Conservation (phyloP, 1,140 invertebrate genomes). For the Galleria mellonella region DNA sequence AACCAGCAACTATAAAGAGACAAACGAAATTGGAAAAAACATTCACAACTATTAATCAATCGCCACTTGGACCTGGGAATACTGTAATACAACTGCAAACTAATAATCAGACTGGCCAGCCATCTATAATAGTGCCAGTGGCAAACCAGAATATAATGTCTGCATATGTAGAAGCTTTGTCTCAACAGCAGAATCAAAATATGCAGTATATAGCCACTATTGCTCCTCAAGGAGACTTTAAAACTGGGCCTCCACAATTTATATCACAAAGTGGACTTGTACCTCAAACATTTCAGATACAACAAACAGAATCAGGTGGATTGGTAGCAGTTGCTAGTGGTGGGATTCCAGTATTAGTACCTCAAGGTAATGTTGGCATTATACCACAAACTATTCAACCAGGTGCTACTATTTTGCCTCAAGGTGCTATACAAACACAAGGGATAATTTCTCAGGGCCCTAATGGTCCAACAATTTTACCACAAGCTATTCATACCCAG, state of each 20-base stretch:
- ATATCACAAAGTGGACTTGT: constrained; percentile 76
- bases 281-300: constrained; percentile 78
- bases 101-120: constrained; percentile 68
- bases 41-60: constrained; percentile 61
- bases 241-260: constrained; percentile 74
- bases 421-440: constrained; percentile 73
- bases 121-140: constrained; percentile 80
- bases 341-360: constrained; percentile 76
- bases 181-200: constrained; percentile 79
- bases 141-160: constrained; percentile 80
- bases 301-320: constrained; percentile 77
- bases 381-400: constrained; percentile 67
- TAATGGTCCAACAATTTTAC: constrained; percentile 66
- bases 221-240: constrained; percentile 75
- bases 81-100: constrained; percentile 70
- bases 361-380: constrained; percentile 69
- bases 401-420: constrained; percentile 62
- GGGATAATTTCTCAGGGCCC: constrained; percentile 70
- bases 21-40: constrained; percentile 69
- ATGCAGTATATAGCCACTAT: constrained; percentile 83
- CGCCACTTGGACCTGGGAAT: constrained; percentile 53
- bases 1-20: constrained; percentile 65
- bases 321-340: constrained; percentile 76
- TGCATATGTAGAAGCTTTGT: constrained; percentile 81
- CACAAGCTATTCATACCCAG: constrained; percentile 70